Conservation (phyloP, 2,888 invertebrate genomes). For the Calameuta pallipes region DNA sequence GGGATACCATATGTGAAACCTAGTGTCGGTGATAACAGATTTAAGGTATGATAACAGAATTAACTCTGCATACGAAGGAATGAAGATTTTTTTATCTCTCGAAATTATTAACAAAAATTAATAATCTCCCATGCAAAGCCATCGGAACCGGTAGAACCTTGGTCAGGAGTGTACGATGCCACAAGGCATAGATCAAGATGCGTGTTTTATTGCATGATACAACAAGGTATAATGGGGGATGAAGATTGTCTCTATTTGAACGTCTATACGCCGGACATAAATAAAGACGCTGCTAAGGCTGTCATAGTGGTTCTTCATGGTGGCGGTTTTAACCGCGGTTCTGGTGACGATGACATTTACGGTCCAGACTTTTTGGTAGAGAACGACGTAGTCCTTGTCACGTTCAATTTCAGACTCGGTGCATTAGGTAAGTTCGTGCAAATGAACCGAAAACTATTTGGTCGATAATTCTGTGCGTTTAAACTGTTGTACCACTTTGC, state of each 20-base stretch:
- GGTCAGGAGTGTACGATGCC: constrained; percentile 56
- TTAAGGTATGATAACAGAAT: constrained; percentile 44
- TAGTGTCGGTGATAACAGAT: constrained; percentile 40
- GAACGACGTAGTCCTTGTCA: constrained; percentile 40
- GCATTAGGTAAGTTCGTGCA: constrained; percentile 33
- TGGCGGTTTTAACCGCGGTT: constrained; percentile 32
- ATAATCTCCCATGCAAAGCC: not conserved
- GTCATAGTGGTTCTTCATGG: constrained; percentile 46
- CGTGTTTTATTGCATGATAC: constrained; percentile 50
- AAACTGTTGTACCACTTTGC: constrained; percentile 48
- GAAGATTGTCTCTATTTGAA: constrained; percentile 49
- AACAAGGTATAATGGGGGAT: constrained; percentile 40
- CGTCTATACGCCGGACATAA: constrained; percentile 45
- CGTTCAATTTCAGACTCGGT: constrained; percentile 45
- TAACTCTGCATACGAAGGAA: constrained; percentile 2
- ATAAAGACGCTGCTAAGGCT: constrained; percentile 16
- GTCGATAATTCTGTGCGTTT: not conserved
- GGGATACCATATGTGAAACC: constrained; percentile 48
- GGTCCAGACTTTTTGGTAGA: constrained; percentile 46
- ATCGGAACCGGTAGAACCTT: constrained; percentile 48
- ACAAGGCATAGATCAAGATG: constrained; percentile 49
- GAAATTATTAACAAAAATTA: not conserved
- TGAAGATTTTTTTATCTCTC: not conserved
- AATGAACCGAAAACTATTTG: not conserved
- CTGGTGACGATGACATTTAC: constrained; percentile 21